Conservation (phyloP, 1,140 invertebrate species). For the Hyles vespertilio region DNA sequence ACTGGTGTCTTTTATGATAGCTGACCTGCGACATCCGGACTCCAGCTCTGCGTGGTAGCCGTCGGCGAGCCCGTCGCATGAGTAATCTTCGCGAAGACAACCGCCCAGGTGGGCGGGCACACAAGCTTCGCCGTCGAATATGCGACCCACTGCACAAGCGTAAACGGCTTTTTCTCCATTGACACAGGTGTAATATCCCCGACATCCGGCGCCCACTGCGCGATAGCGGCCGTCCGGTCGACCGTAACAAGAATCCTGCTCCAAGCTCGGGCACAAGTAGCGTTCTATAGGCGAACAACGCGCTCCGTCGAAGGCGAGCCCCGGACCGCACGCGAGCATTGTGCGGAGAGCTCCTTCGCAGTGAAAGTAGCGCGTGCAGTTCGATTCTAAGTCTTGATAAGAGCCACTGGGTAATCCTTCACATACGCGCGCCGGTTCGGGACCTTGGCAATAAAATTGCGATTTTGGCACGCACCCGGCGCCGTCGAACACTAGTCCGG, state of each 20-base stretch:
- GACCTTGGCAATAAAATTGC: slow-evolving; percentile 59
- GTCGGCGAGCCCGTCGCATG: slow-evolving; percentile 69
- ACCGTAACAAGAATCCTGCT: slow-evolving; percentile 69
- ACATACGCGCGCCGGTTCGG: slow-evolving; percentile 61
- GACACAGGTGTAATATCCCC: slow-evolving; percentile 77
- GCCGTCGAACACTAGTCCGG: slow-evolving; percentile 60
- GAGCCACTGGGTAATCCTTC: slow-evolving; percentile 64
- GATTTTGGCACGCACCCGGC: slow-evolving; percentile 40
- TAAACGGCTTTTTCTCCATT: slow-evolving; percentile 75
- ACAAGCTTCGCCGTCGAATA: slow-evolving; percentile 77
- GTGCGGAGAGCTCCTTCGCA: slow-evolving; percentile 65
- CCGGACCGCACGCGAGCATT: slow-evolving; percentile 57
- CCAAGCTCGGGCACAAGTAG: slow-evolving; percentile 68
- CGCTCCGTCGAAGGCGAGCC: slow-evolving; percentile 73
- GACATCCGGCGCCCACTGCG: slow-evolving; percentile 75
- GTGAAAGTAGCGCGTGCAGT: slow-evolving; percentile 73
- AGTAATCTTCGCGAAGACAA: slow-evolving; percentile 68
- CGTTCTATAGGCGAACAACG: slow-evolving; percentile 49
- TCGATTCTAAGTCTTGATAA: slow-evolving; percentile 68
- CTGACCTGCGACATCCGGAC: slow-evolving; percentile 74
- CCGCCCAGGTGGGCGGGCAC: slow-evolving; percentile 57
- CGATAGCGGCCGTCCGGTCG: slow-evolving; percentile 77
- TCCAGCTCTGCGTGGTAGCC: slow-evolving; percentile 76
- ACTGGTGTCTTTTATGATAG: neutral
- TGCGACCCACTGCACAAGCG: slow-evolving; percentile 68